phyloP scores from a whole-genome alignment of 1,140 invertebrate species.

The Drosophila lacertosa region DNA sequence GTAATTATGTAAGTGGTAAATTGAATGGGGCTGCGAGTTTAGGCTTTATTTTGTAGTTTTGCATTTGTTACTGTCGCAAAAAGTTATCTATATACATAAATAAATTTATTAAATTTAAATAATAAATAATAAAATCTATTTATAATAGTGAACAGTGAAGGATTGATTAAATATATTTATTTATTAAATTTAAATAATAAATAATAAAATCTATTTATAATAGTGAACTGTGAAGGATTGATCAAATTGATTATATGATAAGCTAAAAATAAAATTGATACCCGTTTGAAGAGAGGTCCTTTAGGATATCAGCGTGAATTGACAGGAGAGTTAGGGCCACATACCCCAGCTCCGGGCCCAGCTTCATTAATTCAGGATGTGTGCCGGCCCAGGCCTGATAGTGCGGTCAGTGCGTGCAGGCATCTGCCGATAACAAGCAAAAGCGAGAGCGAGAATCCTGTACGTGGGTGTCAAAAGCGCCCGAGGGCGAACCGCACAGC shows the following conservation, averaged over 20 bases:
- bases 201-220: neutral
- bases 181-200: neutral
- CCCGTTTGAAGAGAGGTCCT: neutral
- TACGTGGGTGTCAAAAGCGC: conserved; percentile 5
- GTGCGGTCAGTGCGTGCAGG: conserved; percentile 26
- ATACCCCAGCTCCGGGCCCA: neutral
- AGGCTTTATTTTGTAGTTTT: neutral
- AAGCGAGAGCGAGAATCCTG: neutral
- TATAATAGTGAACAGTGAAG: neutral
- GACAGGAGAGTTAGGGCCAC: neutral
- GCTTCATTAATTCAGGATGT: conserved; percentile 21
- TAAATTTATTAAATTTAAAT: neutral
- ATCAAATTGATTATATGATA: neutral
- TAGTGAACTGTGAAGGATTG: neutral
- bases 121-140: neutral
- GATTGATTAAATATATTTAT: no score
- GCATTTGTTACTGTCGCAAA: neutral
- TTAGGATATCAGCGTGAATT: neutral
- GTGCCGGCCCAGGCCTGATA: neutral
- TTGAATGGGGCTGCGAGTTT: conserved; percentile 18
- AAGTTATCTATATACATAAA: no score
- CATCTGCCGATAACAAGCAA: neutral
- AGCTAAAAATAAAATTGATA: neutral
- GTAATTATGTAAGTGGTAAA: conserved; percentile 44
- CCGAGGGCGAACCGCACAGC: conserved; percentile 1